Conservation (phyloP, 2,797 vertebrate genomes). For the Erpetoichthys calabaricus region DNA sequence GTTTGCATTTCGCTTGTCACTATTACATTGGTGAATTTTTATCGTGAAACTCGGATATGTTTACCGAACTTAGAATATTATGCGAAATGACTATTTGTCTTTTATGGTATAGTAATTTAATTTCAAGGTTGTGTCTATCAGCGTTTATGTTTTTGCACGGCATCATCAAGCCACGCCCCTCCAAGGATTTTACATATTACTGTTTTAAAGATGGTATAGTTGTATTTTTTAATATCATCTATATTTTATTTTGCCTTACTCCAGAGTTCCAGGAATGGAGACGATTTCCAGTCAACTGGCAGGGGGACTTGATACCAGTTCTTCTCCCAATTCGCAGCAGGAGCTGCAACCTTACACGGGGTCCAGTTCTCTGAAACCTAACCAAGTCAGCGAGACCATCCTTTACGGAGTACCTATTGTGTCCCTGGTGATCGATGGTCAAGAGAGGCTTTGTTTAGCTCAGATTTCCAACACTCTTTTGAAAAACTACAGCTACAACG, state of each 20-base stretch:
- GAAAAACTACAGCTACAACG: slow-evolving; percentile 84
- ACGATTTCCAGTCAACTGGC: slow-evolving; percentile 74
- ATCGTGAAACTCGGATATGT: too few species aligned
- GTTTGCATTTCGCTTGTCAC: too few species aligned
- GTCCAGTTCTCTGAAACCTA: slow-evolving; percentile 72
- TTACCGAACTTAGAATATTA: too few species aligned
- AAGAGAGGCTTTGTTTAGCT: slow-evolving; percentile 77
- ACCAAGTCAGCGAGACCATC: slow-evolving; percentile 87
- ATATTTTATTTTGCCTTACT: slow-evolving; percentile 10
- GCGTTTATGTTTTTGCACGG: too few species aligned
- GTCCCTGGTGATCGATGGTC: slow-evolving; percentile 85
- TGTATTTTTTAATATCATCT: background rate
- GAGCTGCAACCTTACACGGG: slow-evolving; percentile 67
- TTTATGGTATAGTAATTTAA: too few species aligned
- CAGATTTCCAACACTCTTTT: slow-evolving; percentile 82
- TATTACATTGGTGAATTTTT: too few species aligned
- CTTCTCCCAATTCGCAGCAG: slow-evolving; percentile 71
- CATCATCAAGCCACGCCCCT: too few species aligned
- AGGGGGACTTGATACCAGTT: slow-evolving; percentile 68
- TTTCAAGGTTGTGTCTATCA: too few species aligned
- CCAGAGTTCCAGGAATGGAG: slow-evolving; percentile 74
- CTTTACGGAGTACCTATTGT: slow-evolving; percentile 92
- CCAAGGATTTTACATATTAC: background rate
- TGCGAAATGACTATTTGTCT: too few species aligned
- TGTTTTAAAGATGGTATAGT: slow-evolving; percentile 3